Percentiles rank a stretch among this genome's conserved stretches.
Evolutionary conservation across 1,140 invertebrate genomes (phyloP).

Genomic region (Tetragnatha versicolor): DNA sequence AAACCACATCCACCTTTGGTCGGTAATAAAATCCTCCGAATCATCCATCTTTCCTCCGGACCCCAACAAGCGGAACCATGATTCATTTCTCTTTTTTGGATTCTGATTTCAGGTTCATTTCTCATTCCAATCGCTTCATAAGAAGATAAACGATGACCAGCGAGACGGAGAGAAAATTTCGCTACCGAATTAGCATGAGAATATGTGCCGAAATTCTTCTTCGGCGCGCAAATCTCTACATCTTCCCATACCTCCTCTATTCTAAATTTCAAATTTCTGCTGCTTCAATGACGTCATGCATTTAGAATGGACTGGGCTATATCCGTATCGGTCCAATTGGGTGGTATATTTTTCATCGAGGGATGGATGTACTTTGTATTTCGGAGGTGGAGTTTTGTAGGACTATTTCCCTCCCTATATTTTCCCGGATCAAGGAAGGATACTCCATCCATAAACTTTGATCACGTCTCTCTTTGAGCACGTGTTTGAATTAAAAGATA

Average conservation of each 20-base stretch:
- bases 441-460: too few species aligned
- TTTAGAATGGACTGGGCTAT: background rate
- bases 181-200: conserved; percentile 27
- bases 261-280: conserved; percentile 28
- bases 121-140: conserved; percentile 9
- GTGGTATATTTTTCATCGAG: background rate
- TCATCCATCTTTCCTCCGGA: too few species aligned
- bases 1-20: too few species aligned
- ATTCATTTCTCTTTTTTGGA: conserved; percentile 9
- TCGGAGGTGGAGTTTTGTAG: background rate
- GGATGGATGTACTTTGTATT: background rate
- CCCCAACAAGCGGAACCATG: background rate
- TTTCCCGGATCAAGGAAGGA: too few species aligned
- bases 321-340: background rate
- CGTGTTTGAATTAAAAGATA: too few species aligned
- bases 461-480: too few species aligned
- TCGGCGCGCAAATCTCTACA: conserved; percentile 18
- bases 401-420: too few species aligned
- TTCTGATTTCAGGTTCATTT: conserved; percentile 6
- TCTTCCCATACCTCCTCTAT: conserved; percentile 12
- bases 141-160: conserved; percentile 30
- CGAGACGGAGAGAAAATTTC: background rate
- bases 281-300: background rate
- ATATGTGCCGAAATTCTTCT: background rate
- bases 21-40: too few species aligned